These are phyloP conservation scores for Menura novaehollandiae DNA, from an alignment of 2,113 vertebrate genomes.

Conservation along the genomic window DNA sequence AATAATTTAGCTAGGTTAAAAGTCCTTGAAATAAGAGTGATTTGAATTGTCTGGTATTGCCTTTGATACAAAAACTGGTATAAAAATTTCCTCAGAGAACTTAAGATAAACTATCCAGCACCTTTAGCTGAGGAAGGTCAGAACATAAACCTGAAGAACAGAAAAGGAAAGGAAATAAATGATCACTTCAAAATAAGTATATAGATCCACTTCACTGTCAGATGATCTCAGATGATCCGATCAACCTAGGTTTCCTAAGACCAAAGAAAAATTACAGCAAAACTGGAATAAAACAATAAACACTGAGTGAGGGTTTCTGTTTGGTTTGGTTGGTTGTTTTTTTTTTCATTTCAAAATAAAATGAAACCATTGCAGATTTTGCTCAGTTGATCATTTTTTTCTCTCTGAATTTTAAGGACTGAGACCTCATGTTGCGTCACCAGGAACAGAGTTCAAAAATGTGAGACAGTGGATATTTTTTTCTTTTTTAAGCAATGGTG, in stretches of 20 bases:
- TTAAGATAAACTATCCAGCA: not conserved
- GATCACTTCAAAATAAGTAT: not conserved
- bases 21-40: not conserved
- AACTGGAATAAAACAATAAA: not conserved
- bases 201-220: not conserved
- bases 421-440: not conserved
- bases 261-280: not conserved
- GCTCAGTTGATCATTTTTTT: not conserved
- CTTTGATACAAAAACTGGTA: not conserved
- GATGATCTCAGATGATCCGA: not conserved
- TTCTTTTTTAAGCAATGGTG: not conserved
- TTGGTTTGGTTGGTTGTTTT: not conserved
- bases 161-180: not conserved
- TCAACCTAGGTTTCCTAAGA: not conserved
- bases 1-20: not conserved
- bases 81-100: not conserved
- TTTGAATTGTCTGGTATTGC: not conserved
- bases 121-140: not conserved
- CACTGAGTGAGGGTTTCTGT: not conserved
- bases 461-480: accelerated
- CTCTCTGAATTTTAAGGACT: not conserved
- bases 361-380: not conserved
- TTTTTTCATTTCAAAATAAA: not conserved
- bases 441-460: accelerated
- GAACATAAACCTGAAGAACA: not conserved